Evolutionary conservation across 2,113 vertebrate species (phyloP), one percentile per base, ranked within the genome.

Genomic region (Nymphicus hollandicus): DNA sequence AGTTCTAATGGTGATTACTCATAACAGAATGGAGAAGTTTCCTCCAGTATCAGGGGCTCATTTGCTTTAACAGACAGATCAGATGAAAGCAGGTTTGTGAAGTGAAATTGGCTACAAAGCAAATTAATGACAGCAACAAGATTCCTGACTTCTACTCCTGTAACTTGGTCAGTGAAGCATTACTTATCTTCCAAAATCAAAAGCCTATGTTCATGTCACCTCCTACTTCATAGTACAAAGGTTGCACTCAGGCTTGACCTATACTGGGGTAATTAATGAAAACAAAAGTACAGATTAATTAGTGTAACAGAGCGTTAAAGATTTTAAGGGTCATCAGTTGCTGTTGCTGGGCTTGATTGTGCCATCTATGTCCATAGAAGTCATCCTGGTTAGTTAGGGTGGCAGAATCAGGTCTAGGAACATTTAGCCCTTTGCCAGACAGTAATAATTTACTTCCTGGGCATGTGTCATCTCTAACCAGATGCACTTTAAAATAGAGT

Each of bases 371-470:
- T 17, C 31, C 37, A 61, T 49, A 53, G 19, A 69, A 84, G 58
- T 11, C 27, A 46, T 58, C n/a, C 58, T 25, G 24, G 29, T 61
- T 89, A 91, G 76, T 52, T 22, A 61, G n/a, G 11, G 5, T 66
- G 44, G 56, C 56, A 92, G 61, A 81, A 82, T 72, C n/a, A 70
- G 47, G 11, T 69, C 41, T 41, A 58, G n/a, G 17, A 93, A 65
- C 17, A 49, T 61, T 79, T 86, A 93, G 29, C 33, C 35, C 78
- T 88, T 35, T 77, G 13, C 69, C 53, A 76, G 49, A 85, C 65
- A 97, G 86, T 65, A 88, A 88, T 61, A 92, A 82, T 79, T 89
- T 96, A 93, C 85, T 95, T 89, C 90, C 92, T 92, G 69, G 50
- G 64, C 61, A 74, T 80, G 14, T 97, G 86, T 90, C 88, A 93